Percentiles rank a stretch among this genome's conserved stretches.
Evolutionary conservation across 2,113 vertebrate genomes (phyloP).

Genomic region (Gobius niger): DNA sequence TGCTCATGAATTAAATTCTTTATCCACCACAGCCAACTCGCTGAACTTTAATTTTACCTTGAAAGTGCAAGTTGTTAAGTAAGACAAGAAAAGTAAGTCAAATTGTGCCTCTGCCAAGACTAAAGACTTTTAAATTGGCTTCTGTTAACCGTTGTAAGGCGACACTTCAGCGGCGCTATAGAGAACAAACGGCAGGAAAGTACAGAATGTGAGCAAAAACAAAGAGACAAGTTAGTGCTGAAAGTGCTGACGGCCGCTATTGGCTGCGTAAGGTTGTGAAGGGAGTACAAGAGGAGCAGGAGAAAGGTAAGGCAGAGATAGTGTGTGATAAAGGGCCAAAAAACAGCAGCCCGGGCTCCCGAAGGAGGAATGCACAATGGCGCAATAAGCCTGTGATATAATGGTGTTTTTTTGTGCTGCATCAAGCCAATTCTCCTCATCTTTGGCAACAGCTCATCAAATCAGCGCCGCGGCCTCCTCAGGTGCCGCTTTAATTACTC

Average conservation of each 20-base stretch:
- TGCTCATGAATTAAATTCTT: neutral
- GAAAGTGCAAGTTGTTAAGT: constrained; percentile 29
- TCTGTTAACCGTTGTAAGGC: constrained; percentile 26
- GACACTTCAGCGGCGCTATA: constrained; percentile 40
- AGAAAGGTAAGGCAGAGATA: constrained; percentile 41
- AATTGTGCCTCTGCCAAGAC: constrained; percentile 27
- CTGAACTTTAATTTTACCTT: constrained; percentile 18
- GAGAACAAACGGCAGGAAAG: constrained; percentile 29
- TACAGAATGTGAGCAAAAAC: constrained; percentile 48
- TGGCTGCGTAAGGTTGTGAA: constrained; percentile 49
- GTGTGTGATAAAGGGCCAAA: constrained; percentile 60
- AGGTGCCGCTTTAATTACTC: constrained; percentile 70
- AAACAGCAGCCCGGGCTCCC: constrained; percentile 67
- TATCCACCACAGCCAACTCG: neutral
- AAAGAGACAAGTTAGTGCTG: constrained; percentile 54
- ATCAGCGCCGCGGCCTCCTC: constrained; percentile 65
- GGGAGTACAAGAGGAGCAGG: constrained; percentile 40
- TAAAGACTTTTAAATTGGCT: constrained; percentile 44
- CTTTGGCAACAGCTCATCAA: constrained; percentile 68
- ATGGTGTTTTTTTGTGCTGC: constrained; percentile 57
- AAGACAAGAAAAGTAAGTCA: constrained; percentile 30
- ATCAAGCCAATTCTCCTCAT: constrained; percentile 63
- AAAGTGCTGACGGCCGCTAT: constrained; percentile 64
- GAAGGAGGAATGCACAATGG: constrained; percentile 67
- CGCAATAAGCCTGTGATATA: constrained; percentile 66